These are phyloP conservation scores for Vollenhovia emeryi DNA, from an alignment of 1,140 invertebrate species.

Conservation along the genomic window DNA sequence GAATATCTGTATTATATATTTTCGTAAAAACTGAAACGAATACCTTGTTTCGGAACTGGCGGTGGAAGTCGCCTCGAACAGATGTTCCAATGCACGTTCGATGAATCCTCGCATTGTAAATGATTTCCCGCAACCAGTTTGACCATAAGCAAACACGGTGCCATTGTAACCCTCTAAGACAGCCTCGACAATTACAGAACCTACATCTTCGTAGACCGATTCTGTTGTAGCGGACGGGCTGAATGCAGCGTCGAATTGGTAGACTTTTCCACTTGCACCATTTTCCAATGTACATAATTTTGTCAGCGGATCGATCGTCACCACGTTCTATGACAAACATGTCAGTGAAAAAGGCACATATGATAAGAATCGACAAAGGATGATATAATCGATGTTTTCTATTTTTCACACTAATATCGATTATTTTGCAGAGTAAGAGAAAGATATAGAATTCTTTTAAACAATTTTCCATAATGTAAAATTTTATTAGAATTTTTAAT, in stretches of 20 bases:
- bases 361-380: background rate
- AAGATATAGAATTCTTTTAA: background rate
- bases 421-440: background rate
- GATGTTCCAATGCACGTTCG: constrained; percentile 94
- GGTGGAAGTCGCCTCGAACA: constrained; percentile 96
- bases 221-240: constrained; percentile 78
- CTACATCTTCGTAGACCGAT: constrained; percentile 82
- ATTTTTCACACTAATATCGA: background rate
- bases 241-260: constrained; percentile 83
- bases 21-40: background rate
- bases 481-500: background rate
- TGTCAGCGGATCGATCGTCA: constrained; percentile 90
- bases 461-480: background rate
- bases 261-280: constrained; percentile 78
- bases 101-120: constrained; percentile 95
- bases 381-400: background rate
- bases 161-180: constrained; percentile 95
- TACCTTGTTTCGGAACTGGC: constrained; percentile 89
- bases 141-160: constrained; percentile 95
- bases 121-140: constrained; percentile 94
- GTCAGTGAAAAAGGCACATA: background rate
- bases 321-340: constrained; percentile 87
- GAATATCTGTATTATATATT: background rate
- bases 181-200: constrained; percentile 87
- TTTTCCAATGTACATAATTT: constrained; percentile 93